Conservation (phyloP, 2,888 invertebrate species). For the Diaprepes abbreviatus region DNA sequence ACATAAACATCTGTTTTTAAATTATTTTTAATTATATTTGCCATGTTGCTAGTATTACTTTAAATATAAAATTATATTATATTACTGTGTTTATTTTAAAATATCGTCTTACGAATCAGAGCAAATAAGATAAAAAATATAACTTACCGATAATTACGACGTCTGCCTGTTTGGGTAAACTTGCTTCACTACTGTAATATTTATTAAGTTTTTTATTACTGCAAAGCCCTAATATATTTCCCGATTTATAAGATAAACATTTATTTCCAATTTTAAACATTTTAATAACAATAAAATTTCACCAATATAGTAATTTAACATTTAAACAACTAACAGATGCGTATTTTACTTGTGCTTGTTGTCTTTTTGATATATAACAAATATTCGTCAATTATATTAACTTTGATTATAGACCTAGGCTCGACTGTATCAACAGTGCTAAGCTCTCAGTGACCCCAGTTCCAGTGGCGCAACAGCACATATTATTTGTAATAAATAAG, state of each 20-base stretch:
- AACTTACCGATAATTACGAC: slow-evolving; percentile 56
- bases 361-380: slow-evolving; percentile 27
- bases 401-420: slow-evolving; percentile 33
- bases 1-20: too few species aligned
- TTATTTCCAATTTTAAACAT: slow-evolving; percentile 42
- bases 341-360: slow-evolving; percentile 6
- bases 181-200: slow-evolving; percentile 49
- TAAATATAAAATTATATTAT: too few species aligned
- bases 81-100: too few species aligned
- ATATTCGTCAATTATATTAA: slow-evolving; percentile 37
- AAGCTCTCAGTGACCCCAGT: slow-evolving; percentile 36
- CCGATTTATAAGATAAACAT: slow-evolving; percentile 17
- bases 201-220: slow-evolving; percentile 23
- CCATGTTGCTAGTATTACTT: too few species aligned
- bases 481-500: neutral
- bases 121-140: too few species aligned
- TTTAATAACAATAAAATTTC: neutral
- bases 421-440: slow-evolving; percentile 34
- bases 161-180: slow-evolving; percentile 54
- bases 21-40: too few species aligned
- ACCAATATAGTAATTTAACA: neutral
- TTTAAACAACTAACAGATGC: neutral
- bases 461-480: slow-evolving; percentile 34
- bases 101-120: too few species aligned
- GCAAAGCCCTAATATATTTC: slow-evolving; percentile 16